phyloP scores from a whole-genome alignment of 2,113 vertebrate species.

The Mohoua ochrocephala region DNA sequence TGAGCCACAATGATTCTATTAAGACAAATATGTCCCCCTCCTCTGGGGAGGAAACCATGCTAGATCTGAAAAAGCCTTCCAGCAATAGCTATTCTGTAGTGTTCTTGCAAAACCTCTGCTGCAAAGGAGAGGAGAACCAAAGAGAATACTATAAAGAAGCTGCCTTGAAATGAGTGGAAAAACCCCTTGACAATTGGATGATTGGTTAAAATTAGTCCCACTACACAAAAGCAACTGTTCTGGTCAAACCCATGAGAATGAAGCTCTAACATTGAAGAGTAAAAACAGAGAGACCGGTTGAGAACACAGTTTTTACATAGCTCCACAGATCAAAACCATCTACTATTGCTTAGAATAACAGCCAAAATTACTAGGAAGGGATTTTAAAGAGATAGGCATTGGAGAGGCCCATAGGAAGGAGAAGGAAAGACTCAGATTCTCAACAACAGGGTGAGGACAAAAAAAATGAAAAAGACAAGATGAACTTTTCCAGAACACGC shows the following conservation, averaged over 20 bases:
- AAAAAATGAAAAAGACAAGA: neutral
- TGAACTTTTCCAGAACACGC: neutral
- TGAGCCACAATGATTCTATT: neutral
- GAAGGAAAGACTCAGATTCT: neutral
- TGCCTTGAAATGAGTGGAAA: slow-evolving; percentile 9
- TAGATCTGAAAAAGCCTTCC: slow-evolving; percentile 19
- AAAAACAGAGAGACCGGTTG: slow-evolving; percentile 42
- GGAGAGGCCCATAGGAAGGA: neutral
- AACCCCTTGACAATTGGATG: slow-evolving; percentile 15
- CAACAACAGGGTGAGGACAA: neutral
- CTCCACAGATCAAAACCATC: slow-evolving; percentile 11
- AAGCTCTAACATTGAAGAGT: slow-evolving; percentile 5
- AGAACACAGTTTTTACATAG: slow-evolving; percentile 34
- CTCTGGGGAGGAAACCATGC: neutral
- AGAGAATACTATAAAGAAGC: slow-evolving; percentile 24
- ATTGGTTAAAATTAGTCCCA: slow-evolving; percentile 52
- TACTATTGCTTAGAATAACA: slow-evolving; percentile 48
- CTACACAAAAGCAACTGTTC: slow-evolving; percentile 20
- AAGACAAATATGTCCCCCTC: slow-evolving; percentile 10
- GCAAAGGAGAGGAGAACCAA: neutral
- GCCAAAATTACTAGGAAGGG: neutral
- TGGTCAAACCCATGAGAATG: slow-evolving; percentile 43
- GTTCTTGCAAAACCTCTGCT: slow-evolving; percentile 37
- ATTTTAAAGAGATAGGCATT: slow-evolving; percentile 23
- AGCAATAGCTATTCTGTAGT: slow-evolving; percentile 17